Base-by-base conservation (phyloP, 2,797 vertebrate genomes). In the Manis pentadactyla region DNA sequence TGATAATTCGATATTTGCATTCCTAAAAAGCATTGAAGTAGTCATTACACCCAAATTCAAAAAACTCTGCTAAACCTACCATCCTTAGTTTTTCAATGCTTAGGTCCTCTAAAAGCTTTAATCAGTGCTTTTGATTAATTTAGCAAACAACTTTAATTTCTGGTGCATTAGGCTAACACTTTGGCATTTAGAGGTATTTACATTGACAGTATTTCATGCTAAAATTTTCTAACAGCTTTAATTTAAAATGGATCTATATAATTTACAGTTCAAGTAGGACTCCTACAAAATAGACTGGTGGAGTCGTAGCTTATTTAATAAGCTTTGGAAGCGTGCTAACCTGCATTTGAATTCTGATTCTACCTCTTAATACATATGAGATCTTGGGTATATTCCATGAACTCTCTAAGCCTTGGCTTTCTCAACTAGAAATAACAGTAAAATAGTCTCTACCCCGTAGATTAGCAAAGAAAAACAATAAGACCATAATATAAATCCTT, bases 381-480 rank as follows among this genome's bases (percentile, higher is more conserved):
- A 93, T 25, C 1, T 46, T 69, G 39, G 3, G 2, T 27, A 46
- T 3, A 0, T 57, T 42, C 53, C 34, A 31, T 49, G 86, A 74
- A 51, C 23, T 95, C 34, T 71, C 42, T 86, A 86, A 82, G 78
- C 29, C 71, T 82, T 34, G 7, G 23, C 89, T 91, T 87, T 82
- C 78, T 91, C 95, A 94, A 61, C 10, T 61, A 31, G 31, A 95
- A 90, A 88, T 8, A 92, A 9, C 46, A 85, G 66, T 77, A 83
- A 95, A 85, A 81, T 13, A 39, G 51, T 82, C n/a, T 39, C 53
- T 94, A 59, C 23, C 46, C 18, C 39, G 29, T 7, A 85, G 37
- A n/a, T 39, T 66, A 68, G 34, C n/a, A 49, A 13, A 95, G 57
- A 87, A n/a, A 59, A 61, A 1, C 4, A 87, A 37, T 77, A 89